Evolutionary conservation across 2,888 invertebrate genomes (phyloP).

Genomic region (Chloroclystis v-ata): DNA sequence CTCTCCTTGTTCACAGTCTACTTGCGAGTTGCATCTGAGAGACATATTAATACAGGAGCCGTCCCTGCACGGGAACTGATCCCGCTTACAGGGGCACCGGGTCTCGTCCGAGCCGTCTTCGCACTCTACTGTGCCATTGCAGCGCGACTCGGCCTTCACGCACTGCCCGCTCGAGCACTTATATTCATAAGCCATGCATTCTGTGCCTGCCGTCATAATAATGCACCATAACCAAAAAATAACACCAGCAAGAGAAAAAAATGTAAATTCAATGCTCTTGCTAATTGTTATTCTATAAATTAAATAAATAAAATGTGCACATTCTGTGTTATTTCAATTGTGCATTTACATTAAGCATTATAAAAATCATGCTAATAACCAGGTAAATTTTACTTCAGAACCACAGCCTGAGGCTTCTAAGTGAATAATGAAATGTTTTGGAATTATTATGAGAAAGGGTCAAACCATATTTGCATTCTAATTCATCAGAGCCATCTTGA

Average conservation of each 20-base stretch:
- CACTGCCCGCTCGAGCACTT: constrained; percentile 82
- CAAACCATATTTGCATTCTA: constrained; percentile 74
- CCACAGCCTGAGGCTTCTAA: neutral
- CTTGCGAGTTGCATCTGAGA: constrained; percentile 80
- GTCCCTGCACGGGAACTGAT: constrained; percentile 78
- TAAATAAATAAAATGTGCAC: neutral
- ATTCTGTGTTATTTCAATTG: neutral
- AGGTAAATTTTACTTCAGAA: neutral
- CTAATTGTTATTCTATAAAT: neutral
- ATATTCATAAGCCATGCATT: constrained; percentile 78
- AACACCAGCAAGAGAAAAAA: constrained; percentile 22
- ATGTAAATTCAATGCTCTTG: neutral
- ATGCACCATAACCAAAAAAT: constrained; percentile 58
- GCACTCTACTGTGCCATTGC: constrained; percentile 76
- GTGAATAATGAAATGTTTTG: neutral
- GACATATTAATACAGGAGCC: constrained; percentile 81
- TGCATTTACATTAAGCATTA: neutral
- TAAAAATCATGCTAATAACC: constrained; percentile 1
- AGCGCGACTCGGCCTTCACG: constrained; percentile 70
- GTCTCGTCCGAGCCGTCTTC: constrained; percentile 69
- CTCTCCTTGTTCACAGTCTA: constrained; percentile 79
- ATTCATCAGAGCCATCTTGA: constrained; percentile 79
- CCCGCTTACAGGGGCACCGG: constrained; percentile 66
- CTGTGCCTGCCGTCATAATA: constrained; percentile 65
- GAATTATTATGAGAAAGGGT: constrained; percentile 40